Percentiles rank a stretch among this genome's conserved stretches.
These are phyloP conservation scores for Atta colombica DNA, from an alignment of 1,140 invertebrate genomes.

Conservation along the genomic window DNA sequence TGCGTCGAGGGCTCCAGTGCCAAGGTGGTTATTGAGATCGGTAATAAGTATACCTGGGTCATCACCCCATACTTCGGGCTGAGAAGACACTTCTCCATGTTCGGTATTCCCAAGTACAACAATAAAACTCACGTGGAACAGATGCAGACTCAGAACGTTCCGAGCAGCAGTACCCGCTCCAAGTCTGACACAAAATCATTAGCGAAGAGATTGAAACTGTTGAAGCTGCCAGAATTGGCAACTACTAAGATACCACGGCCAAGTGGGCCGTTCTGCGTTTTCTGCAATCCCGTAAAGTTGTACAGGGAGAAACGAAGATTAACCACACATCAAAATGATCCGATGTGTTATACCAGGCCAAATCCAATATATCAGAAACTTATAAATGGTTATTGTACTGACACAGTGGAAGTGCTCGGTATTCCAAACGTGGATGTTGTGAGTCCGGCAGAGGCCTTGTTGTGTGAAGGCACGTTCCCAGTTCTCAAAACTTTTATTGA, in stretches of 20 bases:
- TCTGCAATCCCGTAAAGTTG: constrained; percentile 84
- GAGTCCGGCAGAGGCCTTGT: constrained; percentile 85
- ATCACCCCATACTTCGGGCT: constrained; percentile 84
- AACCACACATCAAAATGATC: constrained; percentile 79
- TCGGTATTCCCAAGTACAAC: constrained; percentile 85
- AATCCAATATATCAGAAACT: constrained; percentile 85
- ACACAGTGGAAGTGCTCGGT: constrained; percentile 83
- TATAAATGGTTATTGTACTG: constrained; percentile 85
- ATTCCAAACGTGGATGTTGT: constrained; percentile 86
- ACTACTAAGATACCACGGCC: constrained; percentile 81
- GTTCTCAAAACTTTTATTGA: constrained; percentile 85
- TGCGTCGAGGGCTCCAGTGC: constrained; percentile 84
- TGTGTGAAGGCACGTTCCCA: constrained; percentile 83
- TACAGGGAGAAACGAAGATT: constrained; percentile 84
- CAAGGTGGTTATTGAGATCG: constrained; percentile 86
- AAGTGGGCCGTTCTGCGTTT: constrained; percentile 85
- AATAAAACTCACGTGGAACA: constrained; percentile 80
- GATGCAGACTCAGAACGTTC: constrained; percentile 75
- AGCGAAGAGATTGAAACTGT: constrained; percentile 81
- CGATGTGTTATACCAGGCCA: constrained; percentile 79
- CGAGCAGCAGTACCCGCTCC: constrained; percentile 78
- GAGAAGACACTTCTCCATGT: constrained; percentile 84
- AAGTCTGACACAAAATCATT: constrained; percentile 82
- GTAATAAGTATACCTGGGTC: constrained; percentile 86
- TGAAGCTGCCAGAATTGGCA: constrained; percentile 81